A percentile compares a stretch with the other conserved stretches of the same genome.
These are phyloP conservation scores for Archaeoteleia sp. DNA, from an alignment of 2,888 invertebrate genomes.

Conservation along the genomic window DNA sequence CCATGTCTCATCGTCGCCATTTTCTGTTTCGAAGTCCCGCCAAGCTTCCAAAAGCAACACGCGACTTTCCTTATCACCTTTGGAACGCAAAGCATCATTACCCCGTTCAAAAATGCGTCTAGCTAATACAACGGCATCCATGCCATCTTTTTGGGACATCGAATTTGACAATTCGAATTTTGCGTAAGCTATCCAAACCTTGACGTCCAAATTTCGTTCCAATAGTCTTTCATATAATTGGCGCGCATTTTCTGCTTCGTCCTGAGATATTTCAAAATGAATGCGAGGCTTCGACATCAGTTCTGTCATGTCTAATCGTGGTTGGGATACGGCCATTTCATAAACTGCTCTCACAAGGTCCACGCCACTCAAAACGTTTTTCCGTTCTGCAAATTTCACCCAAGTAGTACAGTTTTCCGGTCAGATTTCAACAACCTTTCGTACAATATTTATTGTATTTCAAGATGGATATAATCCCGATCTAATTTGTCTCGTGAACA, in stretches of 20 bases:
- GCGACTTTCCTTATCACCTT: constrained; percentile 92
- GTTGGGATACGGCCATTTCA: constrained; percentile 94
- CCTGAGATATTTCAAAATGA: constrained; percentile 97
- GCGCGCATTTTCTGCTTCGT: constrained; percentile 91
- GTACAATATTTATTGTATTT: constrained; percentile 97
- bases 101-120: constrained; percentile 92
- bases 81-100: constrained; percentile 85
- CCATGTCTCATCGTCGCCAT: constrained; percentile 84
- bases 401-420: constrained; percentile 98
- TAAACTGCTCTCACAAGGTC: constrained; percentile 95
- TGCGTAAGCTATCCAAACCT: constrained; percentile 98
- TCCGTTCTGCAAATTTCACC: constrained; percentile 96
- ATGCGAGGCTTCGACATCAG: constrained; percentile 98
- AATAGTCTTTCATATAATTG: constrained; percentile 94
- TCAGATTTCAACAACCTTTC: constrained; percentile 95
- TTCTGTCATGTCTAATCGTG: constrained; percentile 98
- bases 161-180: constrained; percentile 92
- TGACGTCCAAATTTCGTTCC: constrained; percentile 95
- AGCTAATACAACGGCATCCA: constrained; percentile 82
- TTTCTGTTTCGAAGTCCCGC: constrained; percentile 93
- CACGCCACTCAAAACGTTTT: constrained; percentile 93
- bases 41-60: constrained; percentile 96
- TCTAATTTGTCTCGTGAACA: too few relatives aligned
- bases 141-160: constrained; percentile 77
- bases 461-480: constrained; percentile 97